Evolutionary conservation across 2,888 invertebrate genomes (phyloP).

Genomic region (Plebejus anna): DNA sequence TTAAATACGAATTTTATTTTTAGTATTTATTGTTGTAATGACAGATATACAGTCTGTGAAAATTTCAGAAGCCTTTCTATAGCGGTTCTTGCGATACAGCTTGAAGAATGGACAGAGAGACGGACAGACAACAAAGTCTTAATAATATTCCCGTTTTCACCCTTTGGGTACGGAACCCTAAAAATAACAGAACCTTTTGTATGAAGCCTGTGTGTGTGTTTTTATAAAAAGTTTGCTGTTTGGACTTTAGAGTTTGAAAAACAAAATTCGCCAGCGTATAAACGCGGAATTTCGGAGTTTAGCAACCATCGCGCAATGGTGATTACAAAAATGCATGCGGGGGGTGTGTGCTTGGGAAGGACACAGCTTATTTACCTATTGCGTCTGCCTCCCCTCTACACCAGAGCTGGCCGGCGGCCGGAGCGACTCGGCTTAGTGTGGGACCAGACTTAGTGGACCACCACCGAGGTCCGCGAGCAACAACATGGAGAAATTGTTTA

Average conservation of each 20-base stretch:
- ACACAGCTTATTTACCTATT: slow-evolving; percentile 71
- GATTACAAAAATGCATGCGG: slow-evolving; percentile 27
- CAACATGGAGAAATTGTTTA: slow-evolving; percentile 58
- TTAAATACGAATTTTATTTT: no score
- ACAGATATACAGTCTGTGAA: no score
- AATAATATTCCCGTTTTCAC: no score
- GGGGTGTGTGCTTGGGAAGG: slow-evolving; percentile 36
- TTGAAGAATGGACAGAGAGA: no score
- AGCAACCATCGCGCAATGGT: neutral
- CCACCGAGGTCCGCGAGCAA: slow-evolving; percentile 55
- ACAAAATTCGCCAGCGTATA: neutral
- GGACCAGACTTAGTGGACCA: slow-evolving; percentile 57
- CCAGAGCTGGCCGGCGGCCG: slow-evolving; percentile 49
- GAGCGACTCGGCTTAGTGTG: slow-evolving; percentile 59
- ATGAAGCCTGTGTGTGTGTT: no score
- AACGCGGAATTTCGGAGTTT: neutral
- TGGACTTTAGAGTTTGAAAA: neutral
- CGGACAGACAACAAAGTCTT: no score
- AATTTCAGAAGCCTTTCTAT: no score
- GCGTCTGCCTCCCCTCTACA: slow-evolving; percentile 66
- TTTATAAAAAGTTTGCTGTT: no score
- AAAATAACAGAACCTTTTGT: no score
- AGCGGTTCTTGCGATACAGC: no score
- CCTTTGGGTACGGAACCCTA: no score
- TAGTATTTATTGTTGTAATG: no score